Conservation (phyloP, 2,113 vertebrate species). For the Chlamydotis undulata region DNA sequence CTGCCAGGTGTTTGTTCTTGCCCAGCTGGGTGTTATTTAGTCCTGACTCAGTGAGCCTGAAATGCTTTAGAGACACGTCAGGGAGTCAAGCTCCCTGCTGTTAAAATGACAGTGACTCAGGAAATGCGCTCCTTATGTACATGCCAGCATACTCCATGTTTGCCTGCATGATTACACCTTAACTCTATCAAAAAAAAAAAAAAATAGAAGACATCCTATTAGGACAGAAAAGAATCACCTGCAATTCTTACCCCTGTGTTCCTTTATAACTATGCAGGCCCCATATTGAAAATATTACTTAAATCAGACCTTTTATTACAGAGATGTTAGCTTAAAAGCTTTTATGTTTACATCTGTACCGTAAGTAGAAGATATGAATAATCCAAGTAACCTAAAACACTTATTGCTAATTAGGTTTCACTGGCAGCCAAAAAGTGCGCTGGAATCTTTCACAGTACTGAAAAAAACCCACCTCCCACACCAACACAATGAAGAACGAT, state of each 20-base stretch:
- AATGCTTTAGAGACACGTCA: slow-evolving; percentile 44
- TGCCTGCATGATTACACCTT: not conserved
- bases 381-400: not conserved
- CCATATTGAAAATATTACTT: not conserved
- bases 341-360: not conserved
- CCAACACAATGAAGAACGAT: not conserved
- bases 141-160: not conserved
- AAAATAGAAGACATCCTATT: not conserved
- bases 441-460: not conserved
- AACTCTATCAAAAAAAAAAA: not conserved
- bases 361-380: not conserved
- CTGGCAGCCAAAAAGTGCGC: not conserved
- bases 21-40: slow-evolving; percentile 57
- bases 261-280: not conserved
- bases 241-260: not conserved
- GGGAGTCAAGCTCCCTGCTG: slow-evolving; percentile 31
- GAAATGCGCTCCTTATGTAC: slow-evolving; percentile 22
- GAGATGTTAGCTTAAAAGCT: not conserved
- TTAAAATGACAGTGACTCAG: slow-evolving; percentile 54
- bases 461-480: not conserved
- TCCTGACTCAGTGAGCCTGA: slow-evolving; percentile 52
- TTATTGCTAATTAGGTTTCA: not conserved
- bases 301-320: not conserved
- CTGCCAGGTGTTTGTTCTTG: slow-evolving; percentile 65
- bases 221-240: not conserved